Percentiles rank a stretch among this genome's conserved stretches.
Conservation (phyloP, 1,140 invertebrate species). For the Drosophila arizonae region DNA sequence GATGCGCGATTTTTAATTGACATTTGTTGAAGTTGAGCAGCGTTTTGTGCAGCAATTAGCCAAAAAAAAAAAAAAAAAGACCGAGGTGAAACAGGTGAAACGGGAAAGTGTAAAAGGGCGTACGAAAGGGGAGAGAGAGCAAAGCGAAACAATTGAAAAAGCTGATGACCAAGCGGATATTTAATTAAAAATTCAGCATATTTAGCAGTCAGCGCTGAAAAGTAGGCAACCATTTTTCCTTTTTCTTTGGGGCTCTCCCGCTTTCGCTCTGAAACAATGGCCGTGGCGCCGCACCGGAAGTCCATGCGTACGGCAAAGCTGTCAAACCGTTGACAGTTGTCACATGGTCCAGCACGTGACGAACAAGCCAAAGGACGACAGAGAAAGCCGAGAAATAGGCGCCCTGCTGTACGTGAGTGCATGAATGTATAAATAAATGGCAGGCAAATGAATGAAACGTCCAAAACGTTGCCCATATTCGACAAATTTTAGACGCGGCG, state of each 20-base stretch:
- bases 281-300: slow-evolving; percentile 52
- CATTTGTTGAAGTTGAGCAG: slow-evolving; percentile 69
- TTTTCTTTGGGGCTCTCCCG: too few species aligned
- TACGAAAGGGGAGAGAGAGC: slow-evolving; percentile 15
- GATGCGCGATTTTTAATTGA: slow-evolving; percentile 77
- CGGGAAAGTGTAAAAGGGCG: slow-evolving; percentile 4
- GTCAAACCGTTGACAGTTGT: slow-evolving; percentile 73
- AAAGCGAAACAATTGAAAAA: slow-evolving; percentile 47
- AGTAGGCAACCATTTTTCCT: slow-evolving; percentile 63
- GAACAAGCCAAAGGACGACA: not conserved
- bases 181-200: slow-evolving; percentile 76
- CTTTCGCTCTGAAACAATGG: slow-evolving; percentile 44
- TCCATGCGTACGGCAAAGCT: slow-evolving; percentile 48
- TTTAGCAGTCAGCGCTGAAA: slow-evolving; percentile 32
- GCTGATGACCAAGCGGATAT: slow-evolving; percentile 65
- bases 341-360: slow-evolving; percentile 65
- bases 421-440: slow-evolving; percentile 61
- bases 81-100: slow-evolving; percentile 17
- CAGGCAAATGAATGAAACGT: slow-evolving; percentile 61
- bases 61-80: not conserved
- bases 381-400: slow-evolving; percentile 6
- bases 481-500: slow-evolving; percentile 62
- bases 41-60: slow-evolving; percentile 72
- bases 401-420: slow-evolving; percentile 28
- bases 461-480: slow-evolving; percentile 58